These are phyloP conservation scores for Octomys mimax DNA, from an alignment of 2,797 vertebrate genomes.

Conservation along the genomic window DNA sequence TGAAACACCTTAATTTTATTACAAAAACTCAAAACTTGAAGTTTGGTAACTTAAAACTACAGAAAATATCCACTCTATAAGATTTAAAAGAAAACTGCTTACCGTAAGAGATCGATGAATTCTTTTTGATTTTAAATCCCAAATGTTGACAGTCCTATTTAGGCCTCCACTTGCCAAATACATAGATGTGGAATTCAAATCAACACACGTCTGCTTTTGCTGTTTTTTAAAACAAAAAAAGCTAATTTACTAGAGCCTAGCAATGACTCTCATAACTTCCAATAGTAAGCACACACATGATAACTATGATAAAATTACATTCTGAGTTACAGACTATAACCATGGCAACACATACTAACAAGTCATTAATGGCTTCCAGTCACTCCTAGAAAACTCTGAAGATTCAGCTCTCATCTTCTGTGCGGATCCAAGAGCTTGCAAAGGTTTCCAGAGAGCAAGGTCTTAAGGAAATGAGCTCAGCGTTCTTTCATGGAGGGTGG, in stretches of 20 bases:
- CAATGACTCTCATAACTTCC: not conserved
- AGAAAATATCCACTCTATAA: not conserved
- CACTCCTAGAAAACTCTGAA: not conserved
- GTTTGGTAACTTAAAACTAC: constrained; percentile 38
- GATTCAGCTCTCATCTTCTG: not conserved
- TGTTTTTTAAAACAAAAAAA: constrained; percentile 80
- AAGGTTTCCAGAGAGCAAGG: not conserved
- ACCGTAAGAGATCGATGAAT: constrained; percentile 96
- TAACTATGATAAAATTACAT: not conserved
- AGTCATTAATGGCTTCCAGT: not conserved
- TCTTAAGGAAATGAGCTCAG: not conserved
- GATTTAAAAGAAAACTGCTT: constrained; percentile 62
- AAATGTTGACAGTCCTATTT: constrained; percentile 95
- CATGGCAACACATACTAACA: not conserved
- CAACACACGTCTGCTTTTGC: constrained; percentile 96
- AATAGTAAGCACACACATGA: not conserved
- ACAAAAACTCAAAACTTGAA: constrained; percentile 57
- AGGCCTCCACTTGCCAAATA: constrained; percentile 96
- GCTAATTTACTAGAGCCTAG: constrained; percentile 10
- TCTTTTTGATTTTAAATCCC: constrained; percentile 97
- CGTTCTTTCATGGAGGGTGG: not conserved
- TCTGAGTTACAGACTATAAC: constrained; percentile 38
- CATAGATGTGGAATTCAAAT: constrained; percentile 94
- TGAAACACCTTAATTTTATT: constrained; percentile 66
- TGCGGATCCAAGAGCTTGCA: not conserved